Evolutionary conservation across 1,140 invertebrate species (phyloP).

Genomic region (Drosophila fuyamai): DNA sequence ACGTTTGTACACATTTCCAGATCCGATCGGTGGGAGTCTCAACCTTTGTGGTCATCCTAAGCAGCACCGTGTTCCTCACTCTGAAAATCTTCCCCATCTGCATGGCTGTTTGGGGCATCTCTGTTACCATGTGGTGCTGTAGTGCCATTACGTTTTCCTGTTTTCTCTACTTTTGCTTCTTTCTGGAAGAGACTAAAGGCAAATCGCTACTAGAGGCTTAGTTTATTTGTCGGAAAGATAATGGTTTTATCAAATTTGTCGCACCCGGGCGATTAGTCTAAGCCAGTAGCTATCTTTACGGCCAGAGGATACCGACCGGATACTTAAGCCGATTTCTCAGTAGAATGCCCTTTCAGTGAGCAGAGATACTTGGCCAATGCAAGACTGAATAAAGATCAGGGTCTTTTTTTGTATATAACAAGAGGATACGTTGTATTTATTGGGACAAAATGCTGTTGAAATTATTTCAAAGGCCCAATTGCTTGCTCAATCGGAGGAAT

Average conservation of each 20-base stretch:
- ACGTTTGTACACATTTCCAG: slow-evolving; percentile 17
- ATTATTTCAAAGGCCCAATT: slow-evolving; percentile 40
- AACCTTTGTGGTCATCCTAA: slow-evolving; percentile 56
- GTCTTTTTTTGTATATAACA: neutral
- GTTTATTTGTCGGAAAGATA: slow-evolving; percentile 18
- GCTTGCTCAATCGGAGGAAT: slow-evolving; percentile 64
- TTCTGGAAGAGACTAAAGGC: slow-evolving; percentile 67
- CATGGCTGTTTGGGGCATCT: slow-evolving; percentile 54
- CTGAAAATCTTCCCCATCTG: slow-evolving; percentile 72
- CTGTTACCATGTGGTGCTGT: slow-evolving; percentile 54
- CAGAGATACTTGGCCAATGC: slow-evolving; percentile 12
- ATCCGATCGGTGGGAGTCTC: slow-evolving; percentile 64
- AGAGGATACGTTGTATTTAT: neutral
- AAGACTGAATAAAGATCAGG: slow-evolving; percentile 38
- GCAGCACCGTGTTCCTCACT: slow-evolving; percentile 52
- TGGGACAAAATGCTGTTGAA: slow-evolving; percentile 45
- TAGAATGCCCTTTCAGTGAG: slow-evolving; percentile 20
- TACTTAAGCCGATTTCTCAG: slow-evolving; percentile 21
- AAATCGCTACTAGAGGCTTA: slow-evolving; percentile 69
- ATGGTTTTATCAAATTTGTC: slow-evolving; percentile 23
- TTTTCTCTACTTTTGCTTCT: slow-evolving; percentile 48
- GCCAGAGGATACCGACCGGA: slow-evolving; percentile 12
- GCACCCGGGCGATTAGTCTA: slow-evolving; percentile 29
- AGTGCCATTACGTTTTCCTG: slow-evolving; percentile 37
- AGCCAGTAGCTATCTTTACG: slow-evolving; percentile 30